Conservation (phyloP, 2,888 invertebrate species). For the Ellobium chinense region DNA sequence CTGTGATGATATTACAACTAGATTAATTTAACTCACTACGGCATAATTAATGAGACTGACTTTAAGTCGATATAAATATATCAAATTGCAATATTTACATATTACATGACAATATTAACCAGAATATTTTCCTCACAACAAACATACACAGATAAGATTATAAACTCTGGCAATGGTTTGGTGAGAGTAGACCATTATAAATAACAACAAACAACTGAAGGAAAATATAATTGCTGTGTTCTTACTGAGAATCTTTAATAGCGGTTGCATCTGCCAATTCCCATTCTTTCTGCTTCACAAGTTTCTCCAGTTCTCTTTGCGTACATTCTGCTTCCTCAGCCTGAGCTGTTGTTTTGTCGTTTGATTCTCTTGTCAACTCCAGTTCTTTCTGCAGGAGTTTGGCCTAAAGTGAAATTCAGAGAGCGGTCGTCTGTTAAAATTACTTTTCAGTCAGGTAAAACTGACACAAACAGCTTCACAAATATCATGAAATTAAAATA, state of each 20-base stretch:
- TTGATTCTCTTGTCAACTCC: conserved; percentile 63
- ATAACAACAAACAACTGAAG: neutral
- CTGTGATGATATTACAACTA: no score
- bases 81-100: no score
- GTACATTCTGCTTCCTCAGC: conserved; percentile 62
- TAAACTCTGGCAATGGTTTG: neutral
- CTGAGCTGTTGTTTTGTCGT: conserved; percentile 62
- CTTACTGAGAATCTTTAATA: conserved; percentile 74
- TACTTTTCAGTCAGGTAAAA: no score
- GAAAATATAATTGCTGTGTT: neutral
- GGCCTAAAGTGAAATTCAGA: conserved; percentile 58
- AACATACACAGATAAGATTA: neutral
- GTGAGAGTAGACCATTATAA: neutral
- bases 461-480: no score
- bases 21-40: no score
- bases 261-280: conserved; percentile 71
- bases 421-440: neutral
- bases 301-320: conserved; percentile 70
- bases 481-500: no score
- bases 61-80: no score
- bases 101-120: neutral
- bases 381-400: conserved; percentile 74
- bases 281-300: conserved; percentile 76
- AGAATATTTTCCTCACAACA: neutral
- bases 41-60: no score